Evolutionary conservation across 2,113 vertebrate species (phyloP).

Genomic region (Leptobrachium leishanense): DNA sequence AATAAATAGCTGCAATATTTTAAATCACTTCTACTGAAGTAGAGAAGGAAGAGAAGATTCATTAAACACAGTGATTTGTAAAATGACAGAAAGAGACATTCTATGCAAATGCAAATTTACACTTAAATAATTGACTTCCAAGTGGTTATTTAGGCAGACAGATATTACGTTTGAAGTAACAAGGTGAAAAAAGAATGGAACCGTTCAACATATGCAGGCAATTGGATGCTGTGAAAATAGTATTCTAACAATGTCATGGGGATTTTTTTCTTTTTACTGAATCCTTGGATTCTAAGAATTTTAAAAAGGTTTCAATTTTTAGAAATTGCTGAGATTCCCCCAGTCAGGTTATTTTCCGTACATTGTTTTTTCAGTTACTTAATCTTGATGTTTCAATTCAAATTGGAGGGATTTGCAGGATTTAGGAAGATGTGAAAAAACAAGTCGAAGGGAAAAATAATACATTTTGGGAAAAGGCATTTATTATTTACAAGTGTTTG

Average conservation of each 20-base stretch:
- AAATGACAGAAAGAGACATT: not conserved
- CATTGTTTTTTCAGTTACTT: too few species aligned
- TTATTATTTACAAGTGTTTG: too few species aligned
- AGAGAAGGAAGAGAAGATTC: not conserved
- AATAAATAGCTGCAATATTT: not conserved
- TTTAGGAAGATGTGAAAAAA: too few species aligned
- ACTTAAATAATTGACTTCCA: conserved; percentile 7
- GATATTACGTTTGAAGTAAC: not conserved
- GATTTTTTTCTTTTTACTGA: too few species aligned
- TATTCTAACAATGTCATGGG: not conserved
- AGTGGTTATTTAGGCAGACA: conserved; percentile 1
- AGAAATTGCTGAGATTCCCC: too few species aligned
- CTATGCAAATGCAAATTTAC: conserved; percentile 7
- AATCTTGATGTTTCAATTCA: too few species aligned
- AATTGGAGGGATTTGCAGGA: too few species aligned
- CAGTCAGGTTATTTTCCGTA: too few species aligned
- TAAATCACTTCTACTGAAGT: not conserved
- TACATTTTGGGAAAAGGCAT: too few species aligned
- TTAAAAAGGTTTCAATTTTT: too few species aligned
- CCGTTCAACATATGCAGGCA: not conserved
- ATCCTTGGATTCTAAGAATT: too few species aligned
- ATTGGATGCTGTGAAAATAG: not conserved
- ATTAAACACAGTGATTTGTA: not conserved
- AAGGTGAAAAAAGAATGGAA: not conserved
- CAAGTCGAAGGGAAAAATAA: too few species aligned